These are phyloP conservation scores for Thunnus thynnus DNA, from an alignment of 2,113 vertebrate genomes.

Conservation along the genomic window DNA sequence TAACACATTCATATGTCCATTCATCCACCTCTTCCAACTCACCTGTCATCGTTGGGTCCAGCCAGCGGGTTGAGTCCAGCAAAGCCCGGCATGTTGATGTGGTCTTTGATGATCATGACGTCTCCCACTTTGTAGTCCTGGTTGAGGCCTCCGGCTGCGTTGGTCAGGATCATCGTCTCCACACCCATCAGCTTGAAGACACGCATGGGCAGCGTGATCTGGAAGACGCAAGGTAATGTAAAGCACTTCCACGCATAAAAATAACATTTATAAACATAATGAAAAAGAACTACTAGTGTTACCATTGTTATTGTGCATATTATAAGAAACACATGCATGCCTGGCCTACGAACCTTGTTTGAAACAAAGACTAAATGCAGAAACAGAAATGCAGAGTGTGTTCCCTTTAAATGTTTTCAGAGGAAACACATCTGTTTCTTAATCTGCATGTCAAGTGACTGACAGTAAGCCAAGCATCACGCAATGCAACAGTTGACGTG, in stretches of 20 bases:
- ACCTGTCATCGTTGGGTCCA: conserved; percentile 93
- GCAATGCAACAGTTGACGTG: no score
- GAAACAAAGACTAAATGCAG: not conserved
- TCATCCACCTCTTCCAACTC: not conserved
- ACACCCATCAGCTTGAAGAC: conserved; percentile 93
- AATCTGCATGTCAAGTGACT: no score
- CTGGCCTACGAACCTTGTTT: no score
- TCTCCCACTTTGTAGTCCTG: conserved; percentile 93
- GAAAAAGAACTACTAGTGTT: no score
- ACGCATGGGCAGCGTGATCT: conserved; percentile 93
- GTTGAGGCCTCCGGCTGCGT: conserved; percentile 94
- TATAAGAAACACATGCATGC: not conserved
- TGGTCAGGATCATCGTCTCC: conserved; percentile 91
- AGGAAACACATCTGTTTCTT: no score
- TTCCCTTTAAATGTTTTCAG: not conserved
- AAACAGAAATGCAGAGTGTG: not conserved
- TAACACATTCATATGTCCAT: not conserved
- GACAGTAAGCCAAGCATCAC: no score
- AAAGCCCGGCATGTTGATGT: conserved; percentile 92
- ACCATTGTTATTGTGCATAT: no score
- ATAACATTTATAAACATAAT: not conserved
- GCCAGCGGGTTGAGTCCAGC: conserved; percentile 89
- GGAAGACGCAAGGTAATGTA: not conserved
- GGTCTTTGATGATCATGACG: conserved; percentile 95
- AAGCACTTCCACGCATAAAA: not conserved